Evolutionary conservation across 2,113 vertebrate genomes (phyloP).

Genomic region (Myotis davidii): DNA sequence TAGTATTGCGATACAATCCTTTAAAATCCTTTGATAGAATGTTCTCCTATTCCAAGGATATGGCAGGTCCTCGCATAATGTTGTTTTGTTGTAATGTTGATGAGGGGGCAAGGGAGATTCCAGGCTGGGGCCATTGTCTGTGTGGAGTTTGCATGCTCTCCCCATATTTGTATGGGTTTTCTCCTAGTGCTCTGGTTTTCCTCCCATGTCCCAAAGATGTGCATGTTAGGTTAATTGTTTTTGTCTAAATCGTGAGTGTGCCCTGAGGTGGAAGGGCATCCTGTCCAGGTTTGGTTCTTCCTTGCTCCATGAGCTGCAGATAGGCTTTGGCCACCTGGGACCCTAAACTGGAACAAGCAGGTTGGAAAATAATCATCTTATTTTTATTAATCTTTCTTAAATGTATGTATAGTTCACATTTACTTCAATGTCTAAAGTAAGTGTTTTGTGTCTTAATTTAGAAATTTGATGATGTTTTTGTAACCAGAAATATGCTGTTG

Average conservation of each 20-base stretch:
- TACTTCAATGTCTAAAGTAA: neutral
- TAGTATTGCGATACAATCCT: slow-evolving; percentile 1
- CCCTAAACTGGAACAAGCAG: neutral
- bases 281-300: neutral
- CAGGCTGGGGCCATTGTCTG: neutral
- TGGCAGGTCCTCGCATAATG: neutral
- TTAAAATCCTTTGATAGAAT: slow-evolving; percentile 46
- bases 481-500: neutral
- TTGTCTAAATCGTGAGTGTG: neutral
- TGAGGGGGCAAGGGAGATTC: neutral
- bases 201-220: neutral
- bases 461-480: neutral
- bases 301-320: neutral
- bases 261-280: neutral
- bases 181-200: neutral
- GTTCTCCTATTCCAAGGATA: neutral
- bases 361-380: neutral
- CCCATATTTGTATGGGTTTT: neutral
- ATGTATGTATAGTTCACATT: neutral
- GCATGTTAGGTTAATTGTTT: neutral
- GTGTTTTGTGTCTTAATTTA: neutral
- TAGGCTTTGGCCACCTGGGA: neutral
- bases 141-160: neutral
- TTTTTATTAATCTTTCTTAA: neutral
- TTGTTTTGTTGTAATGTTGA: neutral